Evolutionary conservation across 92 coral and sea anemone species (phyloP).

Genomic region (Epizoanthus ramosus): DNA sequence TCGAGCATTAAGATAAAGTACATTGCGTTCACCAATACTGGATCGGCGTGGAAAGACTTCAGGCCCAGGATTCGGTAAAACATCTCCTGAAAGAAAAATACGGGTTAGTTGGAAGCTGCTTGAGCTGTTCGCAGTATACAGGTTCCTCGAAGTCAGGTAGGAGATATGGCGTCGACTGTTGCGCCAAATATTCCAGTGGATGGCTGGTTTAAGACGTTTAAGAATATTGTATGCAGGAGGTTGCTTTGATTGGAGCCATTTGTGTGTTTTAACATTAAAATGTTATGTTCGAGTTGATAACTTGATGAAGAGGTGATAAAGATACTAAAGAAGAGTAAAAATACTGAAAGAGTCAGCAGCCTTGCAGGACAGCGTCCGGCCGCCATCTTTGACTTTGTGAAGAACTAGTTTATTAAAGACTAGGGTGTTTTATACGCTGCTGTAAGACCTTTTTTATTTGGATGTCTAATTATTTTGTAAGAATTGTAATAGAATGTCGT

Average conservation of each 20-base stretch:
- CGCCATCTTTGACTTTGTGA: too few species aligned
- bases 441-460: too few species aligned
- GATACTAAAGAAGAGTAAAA: not conserved
- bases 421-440: too few species aligned
- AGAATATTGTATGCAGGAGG: not conserved
- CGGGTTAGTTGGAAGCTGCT: constrained; percentile 5
- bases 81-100: not conserved
- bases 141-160: not conserved
- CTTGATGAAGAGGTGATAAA: not conserved
- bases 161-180: not conserved
- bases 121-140: not conserved
- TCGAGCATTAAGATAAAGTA: constrained; percentile 39
- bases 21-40: not conserved
- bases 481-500: too few species aligned
- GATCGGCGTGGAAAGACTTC: not conserved
- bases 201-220: not conserved
- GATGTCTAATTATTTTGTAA: too few species aligned
- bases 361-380: too few species aligned
- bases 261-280: not conserved
- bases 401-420: too few species aligned
- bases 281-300: not conserved
- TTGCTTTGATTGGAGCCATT: not conserved
- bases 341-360: too few species aligned
- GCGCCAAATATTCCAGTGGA: not conserved
- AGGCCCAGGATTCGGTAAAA: not conserved